Base-by-base conservation (phyloP, 1,140 invertebrate genomes). In the Thaumatotibia leucotreta region DNA sequence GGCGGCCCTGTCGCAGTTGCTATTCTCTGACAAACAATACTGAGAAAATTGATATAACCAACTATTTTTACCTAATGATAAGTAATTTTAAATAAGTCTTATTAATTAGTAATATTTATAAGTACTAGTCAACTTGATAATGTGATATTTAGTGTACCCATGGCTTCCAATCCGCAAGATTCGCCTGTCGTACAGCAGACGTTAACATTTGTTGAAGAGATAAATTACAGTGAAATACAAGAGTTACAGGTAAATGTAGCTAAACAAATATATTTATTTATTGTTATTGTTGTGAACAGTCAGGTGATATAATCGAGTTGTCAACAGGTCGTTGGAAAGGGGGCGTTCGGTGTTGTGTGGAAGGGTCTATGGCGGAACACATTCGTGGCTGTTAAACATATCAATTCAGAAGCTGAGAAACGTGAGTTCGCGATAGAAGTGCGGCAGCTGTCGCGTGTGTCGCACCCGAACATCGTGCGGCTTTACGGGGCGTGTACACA, bases 341-440 rank as follows among this genome's bases (percentile, higher is more conserved):
- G 98, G n/a, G 97, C 98, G 23, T 99, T 98, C 92, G 98, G 98
- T 67, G 96, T 97, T 66, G 98, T 99, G 14, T 96, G 95, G 91
- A 97, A 96, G 92, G 98, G 96, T 75, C 92, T 92, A 89, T 99
- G 97, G 97, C 92, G 94, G 82, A 94, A 94, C 33, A 95, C 94
- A 82, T 94, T 94, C 86, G 98, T 99, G 24, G 98, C 98, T 45
- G 95, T 99, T 31, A 99, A 99, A 92, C 94, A 96, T 73, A 98
- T 99, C 73, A 96, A 97, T 82, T 96, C 96, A 39, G 97, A 98
- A 85, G 94, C 95, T 68, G 97, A 99, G 86, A 95, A 93, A 79
- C 94, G 96, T 79, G 95, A 96, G 61, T 96, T 97, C 82, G 92
- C 94, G 35, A 93, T 96, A 70, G 96, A 98, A 93, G 94, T 97